A percentile compares a stretch with the other conserved stretches of the same genome.
These are phyloP conservation scores for Drosophila arizonae DNA, from an alignment of 1,140 invertebrate genomes.

Conservation along the genomic window DNA sequence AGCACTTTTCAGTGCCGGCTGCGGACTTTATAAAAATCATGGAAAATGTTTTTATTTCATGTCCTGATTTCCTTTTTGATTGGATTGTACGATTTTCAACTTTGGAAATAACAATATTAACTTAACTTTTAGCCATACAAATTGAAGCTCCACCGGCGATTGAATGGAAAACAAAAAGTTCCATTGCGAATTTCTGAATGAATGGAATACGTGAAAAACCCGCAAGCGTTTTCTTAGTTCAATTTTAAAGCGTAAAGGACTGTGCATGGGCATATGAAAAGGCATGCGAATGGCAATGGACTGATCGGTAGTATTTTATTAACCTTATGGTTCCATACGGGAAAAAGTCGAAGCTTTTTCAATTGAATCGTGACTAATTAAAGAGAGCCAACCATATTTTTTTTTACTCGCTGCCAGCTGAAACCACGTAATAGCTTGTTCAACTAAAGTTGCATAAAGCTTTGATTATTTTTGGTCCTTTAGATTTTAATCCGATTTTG, in stretches of 20 bases:
- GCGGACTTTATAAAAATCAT: not conserved
- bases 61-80: not conserved
- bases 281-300: too few relatives aligned
- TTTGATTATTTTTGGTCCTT: too few relatives aligned
- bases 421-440: too few relatives aligned
- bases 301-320: too few relatives aligned
- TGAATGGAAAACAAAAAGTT: not conserved
- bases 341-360: too few relatives aligned
- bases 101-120: not conserved
- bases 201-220: not conserved
- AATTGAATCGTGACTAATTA: too few relatives aligned
- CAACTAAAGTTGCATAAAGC: too few relatives aligned
- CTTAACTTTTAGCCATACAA: not conserved
- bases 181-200: not conserved
- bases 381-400: too few relatives aligned
- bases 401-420: too few relatives aligned
- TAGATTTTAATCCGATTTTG: slow-evolving; percentile 70
- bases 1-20: not conserved
- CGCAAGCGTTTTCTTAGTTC: not conserved
- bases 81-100: slow-evolving; percentile 1
- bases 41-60: not conserved
- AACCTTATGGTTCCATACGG: too few relatives aligned
- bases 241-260: too few relatives aligned
- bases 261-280: too few relatives aligned
- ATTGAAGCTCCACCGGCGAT: not conserved